Conservation (phyloP, 2,113 vertebrate genomes). For the Lepus americanus region DNA sequence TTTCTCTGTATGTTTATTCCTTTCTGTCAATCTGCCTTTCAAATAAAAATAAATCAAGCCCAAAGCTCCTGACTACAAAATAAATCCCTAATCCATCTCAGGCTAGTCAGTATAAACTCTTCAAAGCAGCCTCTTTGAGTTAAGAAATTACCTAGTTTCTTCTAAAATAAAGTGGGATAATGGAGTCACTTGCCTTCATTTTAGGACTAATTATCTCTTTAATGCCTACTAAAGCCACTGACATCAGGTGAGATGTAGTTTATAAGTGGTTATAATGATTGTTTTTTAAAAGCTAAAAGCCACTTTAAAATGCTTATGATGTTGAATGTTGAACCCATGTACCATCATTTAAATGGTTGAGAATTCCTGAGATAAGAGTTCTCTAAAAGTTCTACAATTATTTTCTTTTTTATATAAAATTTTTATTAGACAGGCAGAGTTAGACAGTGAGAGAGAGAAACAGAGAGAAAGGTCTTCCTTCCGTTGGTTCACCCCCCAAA, state of each 20-base stretch:
- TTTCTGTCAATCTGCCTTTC: too few species aligned
- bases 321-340: background rate
- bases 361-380: constrained; percentile 49
- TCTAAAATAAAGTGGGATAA: constrained; percentile 38
- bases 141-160: constrained; percentile 46
- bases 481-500: too few species aligned
- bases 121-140: constrained; percentile 19
- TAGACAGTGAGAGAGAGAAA: too few species aligned
- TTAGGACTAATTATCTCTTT: constrained; percentile 41
- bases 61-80: constrained; percentile 47
- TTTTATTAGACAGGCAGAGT: too few species aligned
- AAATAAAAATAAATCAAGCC: too few species aligned
- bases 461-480: too few species aligned
- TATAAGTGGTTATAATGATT: background rate
- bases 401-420: too few species aligned
- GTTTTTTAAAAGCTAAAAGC: background rate
- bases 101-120: constrained; percentile 30
- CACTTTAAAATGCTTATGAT: constrained; percentile 25
- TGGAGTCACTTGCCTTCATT: background rate
- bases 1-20: too few species aligned
- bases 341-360: constrained; percentile 49
- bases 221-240: constrained; percentile 58
- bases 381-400: constrained; percentile 11
- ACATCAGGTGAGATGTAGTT: constrained; percentile 22
- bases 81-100: background rate